Evolutionary conservation across 2,888 invertebrate genomes (phyloP).

Genomic region (Cyclophora punctaria): DNA sequence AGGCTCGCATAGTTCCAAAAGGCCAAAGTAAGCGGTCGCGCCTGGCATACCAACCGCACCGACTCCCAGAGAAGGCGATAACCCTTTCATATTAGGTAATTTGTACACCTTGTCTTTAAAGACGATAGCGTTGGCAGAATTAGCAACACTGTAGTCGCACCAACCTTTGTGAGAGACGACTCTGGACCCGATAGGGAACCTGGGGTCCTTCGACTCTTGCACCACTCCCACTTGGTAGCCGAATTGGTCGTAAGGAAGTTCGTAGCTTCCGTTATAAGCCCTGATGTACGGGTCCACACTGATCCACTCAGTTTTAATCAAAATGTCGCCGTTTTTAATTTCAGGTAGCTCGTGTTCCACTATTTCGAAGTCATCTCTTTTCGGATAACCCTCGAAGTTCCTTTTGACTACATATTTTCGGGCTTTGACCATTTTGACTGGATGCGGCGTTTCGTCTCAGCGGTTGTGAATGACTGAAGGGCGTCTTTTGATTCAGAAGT

Average conservation of each 20-base stretch:
- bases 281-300: slow-evolving; percentile 44
- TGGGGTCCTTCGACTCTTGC: slow-evolving; percentile 35
- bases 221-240: slow-evolving; percentile 49
- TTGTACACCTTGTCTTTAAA: slow-evolving; percentile 29
- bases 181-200: slow-evolving; percentile 76
- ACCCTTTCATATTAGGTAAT: slow-evolving; percentile 72
- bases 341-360: slow-evolving; percentile 75
- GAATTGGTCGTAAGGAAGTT: slow-evolving; percentile 25
- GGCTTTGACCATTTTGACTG: slow-evolving; percentile 58
- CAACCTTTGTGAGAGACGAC: slow-evolving; percentile 80
- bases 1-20: slow-evolving; percentile 80
- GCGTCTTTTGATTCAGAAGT: too few relatives aligned
- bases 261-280: slow-evolving; percentile 22
- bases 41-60: slow-evolving; percentile 82
- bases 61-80: slow-evolving; percentile 72
- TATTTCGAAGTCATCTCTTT: slow-evolving; percentile 72
- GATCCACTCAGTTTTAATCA: slow-evolving; percentile 36
- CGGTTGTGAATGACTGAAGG: too few relatives aligned
- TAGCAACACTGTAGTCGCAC: slow-evolving; percentile 68
- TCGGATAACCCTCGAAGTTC: slow-evolving; percentile 75
- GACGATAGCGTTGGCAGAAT: slow-evolving; percentile 15
- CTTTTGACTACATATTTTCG: slow-evolving; percentile 74
- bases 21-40: slow-evolving; percentile 83
- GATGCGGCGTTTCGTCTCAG: too few relatives aligned
- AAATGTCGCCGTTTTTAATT: slow-evolving; percentile 69